Conservation (phyloP, 1,140 invertebrate species). For the Myzus persicae region DNA sequence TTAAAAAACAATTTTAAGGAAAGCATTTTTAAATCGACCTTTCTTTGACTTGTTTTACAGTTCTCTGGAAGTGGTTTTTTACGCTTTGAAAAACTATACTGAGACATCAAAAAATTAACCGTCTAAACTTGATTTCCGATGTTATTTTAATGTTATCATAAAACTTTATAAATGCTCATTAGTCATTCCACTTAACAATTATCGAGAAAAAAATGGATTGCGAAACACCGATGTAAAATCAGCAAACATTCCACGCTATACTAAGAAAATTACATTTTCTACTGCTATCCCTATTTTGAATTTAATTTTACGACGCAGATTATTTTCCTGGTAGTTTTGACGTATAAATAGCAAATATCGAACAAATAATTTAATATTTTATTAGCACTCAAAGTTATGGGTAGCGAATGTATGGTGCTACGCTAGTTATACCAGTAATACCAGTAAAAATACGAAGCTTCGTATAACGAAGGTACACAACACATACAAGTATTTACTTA, state of each 20-base stretch:
- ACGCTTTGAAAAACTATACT: background rate
- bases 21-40: background rate
- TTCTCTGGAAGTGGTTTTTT: background rate
- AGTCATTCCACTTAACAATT: background rate
- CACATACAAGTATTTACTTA: background rate
- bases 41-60: background rate
- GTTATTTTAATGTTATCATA: background rate
- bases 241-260: background rate
- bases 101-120: background rate
- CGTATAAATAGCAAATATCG: background rate
- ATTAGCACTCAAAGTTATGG: background rate
- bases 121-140: background rate
- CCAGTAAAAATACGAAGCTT: background rate
- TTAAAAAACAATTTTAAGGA: background rate
- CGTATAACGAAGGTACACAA: too few relatives aligned
- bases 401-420: background rate
- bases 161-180: background rate
- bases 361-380: background rate
- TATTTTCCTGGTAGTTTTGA: background rate
- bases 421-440: background rate
- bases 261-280: background rate
- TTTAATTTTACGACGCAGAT: background rate
- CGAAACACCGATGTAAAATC: background rate
- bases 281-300: background rate
- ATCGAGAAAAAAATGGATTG: background rate